Conservation (phyloP, 2,797 vertebrate genomes). For the Girardinus metallicus region DNA sequence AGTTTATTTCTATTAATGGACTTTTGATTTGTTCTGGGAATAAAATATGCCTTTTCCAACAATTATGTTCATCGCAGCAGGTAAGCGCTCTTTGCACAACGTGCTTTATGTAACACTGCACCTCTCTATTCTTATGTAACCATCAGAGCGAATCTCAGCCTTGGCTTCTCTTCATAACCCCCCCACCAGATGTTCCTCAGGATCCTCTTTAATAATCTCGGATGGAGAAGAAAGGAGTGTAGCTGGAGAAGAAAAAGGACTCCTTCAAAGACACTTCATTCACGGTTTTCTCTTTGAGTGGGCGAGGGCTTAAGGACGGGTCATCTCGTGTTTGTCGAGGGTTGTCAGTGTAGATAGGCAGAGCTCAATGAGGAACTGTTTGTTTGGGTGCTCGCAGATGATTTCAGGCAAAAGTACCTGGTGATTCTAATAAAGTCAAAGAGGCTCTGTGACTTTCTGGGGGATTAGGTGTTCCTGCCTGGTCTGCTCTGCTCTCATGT, state of each 20-base stretch:
- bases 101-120: constrained; percentile 64
- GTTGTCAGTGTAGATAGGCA: constrained; percentile 36
- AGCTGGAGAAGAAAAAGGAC: neutral
- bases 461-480: constrained; percentile 61
- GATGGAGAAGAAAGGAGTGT: neutral
- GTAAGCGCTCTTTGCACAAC: constrained; percentile 36
- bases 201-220: constrained; percentile 39
- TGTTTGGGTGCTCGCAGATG: constrained; percentile 40
- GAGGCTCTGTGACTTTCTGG: constrained; percentile 40
- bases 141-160: constrained; percentile 5
- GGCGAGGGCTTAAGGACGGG: constrained; percentile 32
- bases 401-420: constrained; percentile 35
- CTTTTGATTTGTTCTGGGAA: neutral
- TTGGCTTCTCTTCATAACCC: constrained; percentile 47
- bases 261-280: constrained; percentile 38
- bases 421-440: constrained; percentile 47
- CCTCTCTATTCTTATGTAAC: constrained; percentile 63
- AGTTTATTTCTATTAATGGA: constrained; percentile 8
- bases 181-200: neutral
- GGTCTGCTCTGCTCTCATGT: constrained; percentile 2
- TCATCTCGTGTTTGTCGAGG: neutral
- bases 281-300: constrained; percentile 23
- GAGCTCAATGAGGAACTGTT: constrained; percentile 5
- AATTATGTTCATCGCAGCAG: constrained; percentile 44
- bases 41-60: constrained; percentile 13